A percentile compares a stretch with the other conserved stretches of the same genome.
These are phyloP conservation scores for Cyrtorhinus lividipennis DNA, from an alignment of 1,140 invertebrate species.

Conservation along the genomic window DNA sequence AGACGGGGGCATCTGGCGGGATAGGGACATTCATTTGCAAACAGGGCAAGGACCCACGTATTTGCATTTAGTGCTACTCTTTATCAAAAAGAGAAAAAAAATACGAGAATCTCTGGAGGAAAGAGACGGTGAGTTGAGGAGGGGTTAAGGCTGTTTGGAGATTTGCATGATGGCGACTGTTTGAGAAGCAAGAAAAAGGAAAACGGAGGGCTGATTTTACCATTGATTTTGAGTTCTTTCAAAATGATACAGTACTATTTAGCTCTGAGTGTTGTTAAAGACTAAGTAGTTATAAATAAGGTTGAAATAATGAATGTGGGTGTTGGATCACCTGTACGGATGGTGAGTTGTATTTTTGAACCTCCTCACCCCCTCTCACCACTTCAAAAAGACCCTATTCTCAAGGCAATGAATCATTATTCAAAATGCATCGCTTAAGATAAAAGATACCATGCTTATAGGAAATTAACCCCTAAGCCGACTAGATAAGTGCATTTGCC, in stretches of 20 bases:
- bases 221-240: not conserved
- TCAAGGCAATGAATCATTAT: not conserved
- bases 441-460: not conserved
- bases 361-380: not conserved
- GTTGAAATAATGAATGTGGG: not conserved
- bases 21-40: conserved; percentile 8
- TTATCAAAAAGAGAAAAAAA: not conserved
- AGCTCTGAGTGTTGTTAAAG: not conserved
- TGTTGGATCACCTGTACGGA: not conserved
- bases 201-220: too few relatives aligned
- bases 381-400: not conserved
- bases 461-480: not conserved
- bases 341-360: not conserved
- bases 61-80: conserved; percentile 6
- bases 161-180: not conserved
- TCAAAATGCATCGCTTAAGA: not conserved
- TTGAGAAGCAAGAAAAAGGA: not conserved
- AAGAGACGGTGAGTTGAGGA: not conserved
- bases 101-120: not conserved
- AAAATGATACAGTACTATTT: not conserved
- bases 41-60: not conserved
- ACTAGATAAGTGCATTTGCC: not conserved
- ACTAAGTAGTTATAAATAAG: not conserved
- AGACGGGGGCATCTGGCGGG: not conserved
- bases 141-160: not conserved